Conservation (phyloP, 2,797 vertebrate species). For the Macrochelys suwanniensis region DNA sequence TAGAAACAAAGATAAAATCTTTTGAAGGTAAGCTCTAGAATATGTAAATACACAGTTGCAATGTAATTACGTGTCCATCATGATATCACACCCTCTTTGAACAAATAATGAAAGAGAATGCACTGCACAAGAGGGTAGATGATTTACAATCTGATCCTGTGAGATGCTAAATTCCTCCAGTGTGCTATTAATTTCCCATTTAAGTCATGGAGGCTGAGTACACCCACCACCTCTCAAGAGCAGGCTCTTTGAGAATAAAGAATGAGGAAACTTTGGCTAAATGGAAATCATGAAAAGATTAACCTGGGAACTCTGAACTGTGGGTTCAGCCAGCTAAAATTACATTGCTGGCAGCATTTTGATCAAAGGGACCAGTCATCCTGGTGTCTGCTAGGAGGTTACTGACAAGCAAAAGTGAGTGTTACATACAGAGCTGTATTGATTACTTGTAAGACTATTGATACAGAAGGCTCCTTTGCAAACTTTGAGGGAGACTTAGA, state of each 20-base stretch:
- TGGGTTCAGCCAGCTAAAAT: background rate
- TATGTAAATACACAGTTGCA: background rate
- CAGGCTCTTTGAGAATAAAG: background rate
- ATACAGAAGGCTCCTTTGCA: background rate
- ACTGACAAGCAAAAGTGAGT: too few species aligned
- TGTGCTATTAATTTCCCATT: background rate
- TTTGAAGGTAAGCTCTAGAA: background rate
- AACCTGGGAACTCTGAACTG: background rate
- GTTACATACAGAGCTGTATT: background rate
- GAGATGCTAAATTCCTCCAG: background rate
- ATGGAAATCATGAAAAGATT: background rate
- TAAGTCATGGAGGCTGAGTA: background rate
- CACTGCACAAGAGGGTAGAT: background rate
- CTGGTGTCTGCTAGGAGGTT: background rate
- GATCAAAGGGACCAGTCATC: background rate
- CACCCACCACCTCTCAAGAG: background rate
- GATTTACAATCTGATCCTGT: background rate
- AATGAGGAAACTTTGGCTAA: background rate
- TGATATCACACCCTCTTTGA: background rate
- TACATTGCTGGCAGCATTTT: background rate
- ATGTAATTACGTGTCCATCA: background rate
- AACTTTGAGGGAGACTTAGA: background rate
- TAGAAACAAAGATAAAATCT: background rate
- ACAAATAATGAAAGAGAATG: background rate
- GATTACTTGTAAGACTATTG: background rate